Conservation (phyloP, 2,888 invertebrate genomes). For the Clivina fossor region DNA sequence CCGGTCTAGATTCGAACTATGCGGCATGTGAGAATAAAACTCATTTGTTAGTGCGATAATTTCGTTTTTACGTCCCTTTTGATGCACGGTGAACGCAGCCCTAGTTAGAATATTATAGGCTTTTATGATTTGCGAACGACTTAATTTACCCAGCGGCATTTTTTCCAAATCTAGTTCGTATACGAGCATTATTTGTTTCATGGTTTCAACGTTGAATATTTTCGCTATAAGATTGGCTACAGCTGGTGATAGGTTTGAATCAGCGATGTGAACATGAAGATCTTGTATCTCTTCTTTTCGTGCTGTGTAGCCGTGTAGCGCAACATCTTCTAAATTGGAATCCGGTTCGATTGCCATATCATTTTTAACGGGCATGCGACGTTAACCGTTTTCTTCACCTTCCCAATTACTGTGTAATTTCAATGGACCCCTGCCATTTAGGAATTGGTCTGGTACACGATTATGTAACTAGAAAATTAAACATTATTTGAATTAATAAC, state of each 20-base stretch:
- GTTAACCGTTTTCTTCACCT: slow-evolving; percentile 18
- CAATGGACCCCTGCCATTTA: neutral
- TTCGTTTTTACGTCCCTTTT: slow-evolving; percentile 37
- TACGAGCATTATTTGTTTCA: slow-evolving; percentile 29
- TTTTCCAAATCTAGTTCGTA: slow-evolving; percentile 59
- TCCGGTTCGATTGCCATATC: slow-evolving; percentile 28
- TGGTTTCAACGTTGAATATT: slow-evolving; percentile 24
- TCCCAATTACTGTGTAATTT: neutral
- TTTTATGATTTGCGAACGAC: slow-evolving; percentile 58
- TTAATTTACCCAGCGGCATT: slow-evolving; percentile 68
- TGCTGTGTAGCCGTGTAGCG: slow-evolving; percentile 19
- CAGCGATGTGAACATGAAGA: slow-evolving; percentile 16
- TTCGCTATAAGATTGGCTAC: slow-evolving; percentile 26
- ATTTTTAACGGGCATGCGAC: slow-evolving; percentile 20
- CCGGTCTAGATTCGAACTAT: slow-evolving; percentile 61
- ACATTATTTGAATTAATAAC: neutral
- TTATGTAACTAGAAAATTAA: slow-evolving; percentile 8
- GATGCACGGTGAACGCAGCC: slow-evolving; percentile 41
- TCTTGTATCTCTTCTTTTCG: slow-evolving; percentile 27
- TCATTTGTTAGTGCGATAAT: slow-evolving; percentile 60
- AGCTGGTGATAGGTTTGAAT: slow-evolving; percentile 21
- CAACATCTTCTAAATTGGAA: slow-evolving; percentile 18
- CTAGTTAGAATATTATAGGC: slow-evolving; percentile 59
- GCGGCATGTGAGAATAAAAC: slow-evolving; percentile 67
- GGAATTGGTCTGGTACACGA: slow-evolving; percentile 16